Conservation (phyloP, 2,113 vertebrate species). For the Tylochromis polylepis region DNA sequence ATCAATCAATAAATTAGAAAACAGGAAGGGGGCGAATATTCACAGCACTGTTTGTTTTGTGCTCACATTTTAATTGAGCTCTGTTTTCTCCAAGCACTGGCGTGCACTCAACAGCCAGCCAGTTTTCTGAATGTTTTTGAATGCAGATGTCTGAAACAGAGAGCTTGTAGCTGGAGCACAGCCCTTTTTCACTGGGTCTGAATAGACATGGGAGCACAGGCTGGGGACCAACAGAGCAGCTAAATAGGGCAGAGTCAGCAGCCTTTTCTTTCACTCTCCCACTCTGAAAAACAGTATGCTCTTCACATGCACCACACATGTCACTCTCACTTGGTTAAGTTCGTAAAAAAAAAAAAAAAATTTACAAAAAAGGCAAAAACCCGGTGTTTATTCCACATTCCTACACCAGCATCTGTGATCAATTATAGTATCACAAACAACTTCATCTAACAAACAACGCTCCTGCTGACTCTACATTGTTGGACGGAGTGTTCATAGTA, state of each 20-base stretch:
- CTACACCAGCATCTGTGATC: not conserved
- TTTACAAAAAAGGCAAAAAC: not conserved
- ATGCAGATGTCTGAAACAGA: slow-evolving; percentile 46
- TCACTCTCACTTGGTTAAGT: not conserved
- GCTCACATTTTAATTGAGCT: not conserved
- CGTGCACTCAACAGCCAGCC: slow-evolving; percentile 22
- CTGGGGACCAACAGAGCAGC: slow-evolving; percentile 34
- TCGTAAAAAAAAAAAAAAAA: not conserved
- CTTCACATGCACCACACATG: not conserved
- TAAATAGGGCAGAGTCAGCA: slow-evolving; percentile 40
- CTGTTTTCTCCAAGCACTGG: slow-evolving; percentile 17
- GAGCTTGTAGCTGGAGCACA: slow-evolving; percentile 19
- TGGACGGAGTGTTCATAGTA: not conserved
- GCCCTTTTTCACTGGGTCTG: slow-evolving; percentile 32
- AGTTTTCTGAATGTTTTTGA: slow-evolving; percentile 54
- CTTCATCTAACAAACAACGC: not conserved
- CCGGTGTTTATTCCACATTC: not conserved
- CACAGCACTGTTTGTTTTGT: not conserved
- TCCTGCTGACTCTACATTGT: not conserved
- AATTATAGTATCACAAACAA: not conserved
- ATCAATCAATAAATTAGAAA: not conserved
- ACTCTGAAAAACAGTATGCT: not conserved
- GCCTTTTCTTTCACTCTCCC: slow-evolving; percentile 4
- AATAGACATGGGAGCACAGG: slow-evolving; percentile 33
- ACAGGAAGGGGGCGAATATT: not conserved